phyloP scores from a whole-genome alignment of 53 echinoderm and acorn worm genomes.

The Patiria pectinifera region DNA sequence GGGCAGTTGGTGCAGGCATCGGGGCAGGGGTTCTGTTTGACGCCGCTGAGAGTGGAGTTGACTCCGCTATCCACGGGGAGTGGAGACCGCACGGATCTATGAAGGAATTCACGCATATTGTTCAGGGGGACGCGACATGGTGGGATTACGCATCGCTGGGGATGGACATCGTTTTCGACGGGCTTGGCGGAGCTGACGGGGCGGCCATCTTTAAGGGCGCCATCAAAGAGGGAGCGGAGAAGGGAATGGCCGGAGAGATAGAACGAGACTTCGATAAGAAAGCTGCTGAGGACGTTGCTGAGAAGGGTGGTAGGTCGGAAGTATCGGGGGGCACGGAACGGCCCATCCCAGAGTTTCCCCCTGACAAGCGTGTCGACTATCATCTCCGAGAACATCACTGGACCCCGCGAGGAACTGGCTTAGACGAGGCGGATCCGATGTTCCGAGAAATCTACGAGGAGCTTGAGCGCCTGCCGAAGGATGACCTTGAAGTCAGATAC shows the following conservation, averaged over 20 bases:
- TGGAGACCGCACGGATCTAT: conserved; percentile 39
- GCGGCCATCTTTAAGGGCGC: conserved; percentile 13
- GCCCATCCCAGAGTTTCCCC: conserved; percentile 36
- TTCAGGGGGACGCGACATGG: conserved; percentile 21
- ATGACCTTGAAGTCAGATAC: conserved; percentile 33
- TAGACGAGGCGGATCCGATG: conserved; percentile 24
- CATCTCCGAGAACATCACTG: conserved; percentile 13
- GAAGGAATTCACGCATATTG: conserved; percentile 43
- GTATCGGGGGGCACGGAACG: conserved; percentile 19
- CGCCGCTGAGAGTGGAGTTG: conserved; percentile 23
- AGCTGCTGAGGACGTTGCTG: not conserved
- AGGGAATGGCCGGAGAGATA: conserved; percentile 30
- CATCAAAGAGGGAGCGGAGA: conserved; percentile 30
- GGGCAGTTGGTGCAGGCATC: conserved; percentile 15
- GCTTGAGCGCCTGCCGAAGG: conserved; percentile 33
- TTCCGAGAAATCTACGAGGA: conserved; percentile 20
- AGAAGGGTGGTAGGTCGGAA: not conserved
- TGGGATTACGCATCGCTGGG: conserved; percentile 35
- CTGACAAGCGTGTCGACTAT: conserved; percentile 24
- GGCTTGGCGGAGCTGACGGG: conserved; percentile 37
- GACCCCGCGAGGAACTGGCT: conserved; percentile 34
- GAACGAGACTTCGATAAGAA: conserved; percentile 31
- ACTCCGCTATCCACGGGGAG: conserved; percentile 29
- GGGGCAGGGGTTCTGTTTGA: conserved; percentile 12
- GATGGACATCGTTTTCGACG: conserved; percentile 33